Base-by-base conservation (phyloP, 2,113 vertebrate species). In the Poeciliopsis retropinna region DNA sequence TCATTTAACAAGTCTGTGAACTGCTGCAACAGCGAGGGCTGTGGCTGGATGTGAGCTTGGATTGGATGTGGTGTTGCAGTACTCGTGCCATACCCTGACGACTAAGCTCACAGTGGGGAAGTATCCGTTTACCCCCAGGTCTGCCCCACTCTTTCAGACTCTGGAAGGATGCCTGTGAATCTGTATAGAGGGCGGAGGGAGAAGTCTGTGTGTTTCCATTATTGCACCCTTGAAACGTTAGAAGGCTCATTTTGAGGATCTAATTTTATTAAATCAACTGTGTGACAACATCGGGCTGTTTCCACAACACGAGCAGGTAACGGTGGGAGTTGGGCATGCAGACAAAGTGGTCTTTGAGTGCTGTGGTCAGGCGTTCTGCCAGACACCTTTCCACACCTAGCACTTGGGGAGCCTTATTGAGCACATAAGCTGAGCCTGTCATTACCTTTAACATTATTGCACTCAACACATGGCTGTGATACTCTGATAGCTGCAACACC, bases 271-370 rank as follows among this genome's bases (percentile, higher is more conserved):
- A 95, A 96, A 95, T 94, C 94, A 94, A 89, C 90, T 79, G 87
- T 92, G 91, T 85, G 93, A 94, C 92, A 82, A 94, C 84, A 90
- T 88, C 84, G 89, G 66, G 75, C 73, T 85, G 80, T 94, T 93
- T 82, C 94, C 94, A 90, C 70, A 86, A 88, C 75, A 88, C 81
- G 75, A 73, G 84, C 94, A 96, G 96, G 95, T 96, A 57, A 95
- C 76, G 86, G 91, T 78, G 93, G 78, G 90, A 72, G 83, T 57
- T 91, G 80, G 75, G 81, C 85, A 83, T 8, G 29, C 79, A 90
- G 94, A 96, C 95, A 96, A 95, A 95, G 94, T 92, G 92, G 87
- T 90, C 94, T 94, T 96, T 96, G 94, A 96, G 93, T 83, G 73
- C 89, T 78, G 85, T 11, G 78, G 93, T 90, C 87, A 94, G 96